A percentile compares a stretch with the other conserved stretches of the same genome.
phyloP scores from a whole-genome alignment of 2,797 vertebrate genomes.

The Brachyalestes nurse region DNA sequence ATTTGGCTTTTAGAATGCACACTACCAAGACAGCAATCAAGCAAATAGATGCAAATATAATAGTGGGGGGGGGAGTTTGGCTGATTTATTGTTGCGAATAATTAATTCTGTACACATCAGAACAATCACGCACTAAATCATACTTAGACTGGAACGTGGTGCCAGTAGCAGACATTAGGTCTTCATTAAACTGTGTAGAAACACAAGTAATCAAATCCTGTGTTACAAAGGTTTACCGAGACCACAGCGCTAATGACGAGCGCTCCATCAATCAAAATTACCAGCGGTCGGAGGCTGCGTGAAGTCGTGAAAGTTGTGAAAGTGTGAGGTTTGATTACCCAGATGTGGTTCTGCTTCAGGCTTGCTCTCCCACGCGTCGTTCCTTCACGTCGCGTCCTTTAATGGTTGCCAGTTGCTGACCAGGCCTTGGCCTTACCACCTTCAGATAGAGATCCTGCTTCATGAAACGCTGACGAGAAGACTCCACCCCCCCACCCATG shows the following conservation, averaged over 20 bases:
- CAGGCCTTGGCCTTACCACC: constrained; percentile 72
- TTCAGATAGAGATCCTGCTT: constrained; percentile 74
- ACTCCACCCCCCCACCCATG: background rate
- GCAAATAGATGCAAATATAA: constrained; percentile 62
- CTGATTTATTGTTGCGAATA: constrained; percentile 27
- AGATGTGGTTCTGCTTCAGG: constrained; percentile 8
- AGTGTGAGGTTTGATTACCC: constrained; percentile 30
- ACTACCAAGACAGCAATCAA: constrained; percentile 22
- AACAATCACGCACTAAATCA: constrained; percentile 38
- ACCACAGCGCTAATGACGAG: constrained; percentile 25
- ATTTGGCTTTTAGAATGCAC: background rate
- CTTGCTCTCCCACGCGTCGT: constrained; percentile 21
- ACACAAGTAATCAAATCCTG: constrained; percentile 55
- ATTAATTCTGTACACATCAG: constrained; percentile 20
- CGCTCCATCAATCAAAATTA: constrained; percentile 21
- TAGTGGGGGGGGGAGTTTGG: background rate
- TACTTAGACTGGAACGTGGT: constrained; percentile 18
- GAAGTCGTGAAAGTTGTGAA: background rate
- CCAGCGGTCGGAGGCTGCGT: background rate
- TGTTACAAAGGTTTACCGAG: constrained; percentile 30
- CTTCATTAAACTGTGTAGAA: constrained; percentile 44
- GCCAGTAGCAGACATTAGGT: constrained; percentile 31
- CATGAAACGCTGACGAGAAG: constrained; percentile 70
- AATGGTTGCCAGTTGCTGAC: constrained; percentile 69
- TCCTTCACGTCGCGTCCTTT: constrained; percentile 50